Percentiles rank a stretch among this genome's conserved stretches.
These are phyloP conservation scores for Pristionchus pacificus DNA, from an alignment of 1,140 invertebrate genomes.

Conservation along the genomic window DNA sequence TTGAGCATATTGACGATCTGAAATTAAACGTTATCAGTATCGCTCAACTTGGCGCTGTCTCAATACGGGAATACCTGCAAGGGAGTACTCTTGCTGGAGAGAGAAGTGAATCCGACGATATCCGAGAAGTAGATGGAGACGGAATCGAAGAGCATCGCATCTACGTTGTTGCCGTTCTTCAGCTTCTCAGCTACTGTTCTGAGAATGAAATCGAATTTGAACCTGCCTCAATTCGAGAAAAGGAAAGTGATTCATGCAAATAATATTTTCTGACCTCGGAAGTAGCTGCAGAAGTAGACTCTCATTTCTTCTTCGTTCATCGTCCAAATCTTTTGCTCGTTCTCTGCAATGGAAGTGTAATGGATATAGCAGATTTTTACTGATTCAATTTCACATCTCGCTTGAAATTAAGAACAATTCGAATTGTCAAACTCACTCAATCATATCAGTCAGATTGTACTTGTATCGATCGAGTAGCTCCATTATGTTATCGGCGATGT, in stretches of 20 bases:
- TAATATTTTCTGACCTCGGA: too few species aligned
- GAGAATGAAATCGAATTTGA: neutral
- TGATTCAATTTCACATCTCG: too few species aligned
- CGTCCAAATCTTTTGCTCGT: constrained; percentile 80
- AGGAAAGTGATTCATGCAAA: too few species aligned
- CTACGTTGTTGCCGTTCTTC: constrained; percentile 27
- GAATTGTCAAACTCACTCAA: constrained; percentile 57
- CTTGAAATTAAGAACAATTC: too few species aligned
- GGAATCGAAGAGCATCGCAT: constrained; percentile 24
- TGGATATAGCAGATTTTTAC: neutral
- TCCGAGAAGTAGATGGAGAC: constrained; percentile 33
- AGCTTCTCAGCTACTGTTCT: constrained; percentile 56
- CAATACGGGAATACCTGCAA: constrained; percentile 62
- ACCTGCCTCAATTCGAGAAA: too few species aligned
- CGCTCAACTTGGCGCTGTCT: too few species aligned
- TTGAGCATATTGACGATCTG: constrained; percentile 81
- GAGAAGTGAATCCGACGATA: constrained; percentile 31
- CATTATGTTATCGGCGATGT: constrained; percentile 80
- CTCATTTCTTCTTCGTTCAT: constrained; percentile 91
- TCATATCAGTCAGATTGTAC: constrained; percentile 74
- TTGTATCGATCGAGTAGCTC: constrained; percentile 80
- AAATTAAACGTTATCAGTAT: neutral
- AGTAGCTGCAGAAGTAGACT: constrained; percentile 80
- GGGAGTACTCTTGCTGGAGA: constrained; percentile 31
- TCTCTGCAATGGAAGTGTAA: constrained; percentile 67